These are phyloP conservation scores for Cyprinella venusta DNA, from an alignment of 2,797 vertebrate genomes.

Conservation along the genomic window DNA sequence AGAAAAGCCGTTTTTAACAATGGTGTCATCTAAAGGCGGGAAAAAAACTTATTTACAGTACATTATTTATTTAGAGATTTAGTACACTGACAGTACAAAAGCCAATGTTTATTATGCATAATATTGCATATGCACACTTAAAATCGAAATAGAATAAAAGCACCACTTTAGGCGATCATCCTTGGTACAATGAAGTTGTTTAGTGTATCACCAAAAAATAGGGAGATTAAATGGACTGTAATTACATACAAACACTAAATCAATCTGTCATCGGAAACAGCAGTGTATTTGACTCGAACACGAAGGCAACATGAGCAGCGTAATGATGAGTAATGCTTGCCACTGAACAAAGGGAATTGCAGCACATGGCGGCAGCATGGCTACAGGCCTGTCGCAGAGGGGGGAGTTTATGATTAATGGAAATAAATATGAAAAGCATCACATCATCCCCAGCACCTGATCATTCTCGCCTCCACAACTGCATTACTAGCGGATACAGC, in stretches of 20 bases:
- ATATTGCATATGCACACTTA: too few species aligned
- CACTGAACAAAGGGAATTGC: constrained; percentile 20
- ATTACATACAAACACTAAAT: not conserved
- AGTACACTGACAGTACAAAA: not conserved
- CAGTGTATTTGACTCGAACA: constrained; percentile 26
- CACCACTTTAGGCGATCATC: not conserved
- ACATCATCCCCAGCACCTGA: constrained; percentile 54
- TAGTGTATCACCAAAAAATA: not conserved
- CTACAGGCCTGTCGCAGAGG: constrained; percentile 4
- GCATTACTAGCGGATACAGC: constrained; percentile 41
- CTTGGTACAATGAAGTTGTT: not conserved
- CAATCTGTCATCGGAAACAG: constrained; percentile 9
- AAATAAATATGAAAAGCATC: constrained; percentile 61
- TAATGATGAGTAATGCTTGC: constrained; percentile 35
- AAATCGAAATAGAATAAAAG: not conserved
- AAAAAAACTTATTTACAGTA: too few species aligned
- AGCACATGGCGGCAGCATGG: constrained; percentile 19
- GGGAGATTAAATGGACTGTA: not conserved
- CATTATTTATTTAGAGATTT: not conserved
- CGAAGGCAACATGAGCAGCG: constrained; percentile 6
- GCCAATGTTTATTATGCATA: not conserved
- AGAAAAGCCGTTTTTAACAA: not conserved
- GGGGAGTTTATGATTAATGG: constrained; percentile 63
- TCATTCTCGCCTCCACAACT: constrained; percentile 55
- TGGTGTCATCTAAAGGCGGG: too few species aligned